Evolutionary conservation across 1,140 invertebrate species (phyloP), one percentile per base, ranked within the genome.

Genomic region (Pectinophora gossypiella): DNA sequence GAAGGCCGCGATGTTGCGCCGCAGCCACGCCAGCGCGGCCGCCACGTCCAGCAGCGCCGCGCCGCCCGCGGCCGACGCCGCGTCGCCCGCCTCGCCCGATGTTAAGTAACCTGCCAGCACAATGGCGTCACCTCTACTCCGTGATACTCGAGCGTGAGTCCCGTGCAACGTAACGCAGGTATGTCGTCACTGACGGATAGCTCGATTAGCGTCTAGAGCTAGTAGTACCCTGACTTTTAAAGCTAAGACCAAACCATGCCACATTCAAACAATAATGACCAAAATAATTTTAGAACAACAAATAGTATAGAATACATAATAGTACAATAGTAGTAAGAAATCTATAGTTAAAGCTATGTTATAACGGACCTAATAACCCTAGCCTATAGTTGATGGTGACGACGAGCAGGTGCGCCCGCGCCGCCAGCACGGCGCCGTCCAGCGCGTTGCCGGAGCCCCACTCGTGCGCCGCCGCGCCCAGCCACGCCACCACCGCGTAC

Each of bases 361-460:
- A n/a, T n/a, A n/a, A n/a, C 89, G 91, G 89, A 96, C 96, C 96
- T 72, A 97, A 86, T 57, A 96, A 90, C 51, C 95, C 96, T 54
- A 98, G 90, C 54, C 96, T 91, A 89, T 96, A 97, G 90, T 97
- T 98, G 64, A 98, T 87, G 21, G 94, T 97, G 68, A 98, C 91
- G 69, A 98, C 96, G 68, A 97, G 95, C 56, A 97, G 93, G 79
- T 96, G 93, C 49, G 95, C 95, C 70, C 94, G 94, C 62, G 95
- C 95, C 19, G 95, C 94, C 19, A 97, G 89, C n/a, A 96, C 94
- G 59, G 94, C 93, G 51, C 95, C 95, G 78, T 97, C 95, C 79
- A 96, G 95, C 42, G 94, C 90, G 88, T 95, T 95, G 50, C 94
- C 95, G 5, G 94, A 93, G 64, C 95, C 95, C 91, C 94, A 95